Percentiles rank a stretch among this genome's conserved stretches.
Evolutionary conservation across 1,140 invertebrate species (phyloP).

Genomic region (Dinoponera quadriceps): DNA sequence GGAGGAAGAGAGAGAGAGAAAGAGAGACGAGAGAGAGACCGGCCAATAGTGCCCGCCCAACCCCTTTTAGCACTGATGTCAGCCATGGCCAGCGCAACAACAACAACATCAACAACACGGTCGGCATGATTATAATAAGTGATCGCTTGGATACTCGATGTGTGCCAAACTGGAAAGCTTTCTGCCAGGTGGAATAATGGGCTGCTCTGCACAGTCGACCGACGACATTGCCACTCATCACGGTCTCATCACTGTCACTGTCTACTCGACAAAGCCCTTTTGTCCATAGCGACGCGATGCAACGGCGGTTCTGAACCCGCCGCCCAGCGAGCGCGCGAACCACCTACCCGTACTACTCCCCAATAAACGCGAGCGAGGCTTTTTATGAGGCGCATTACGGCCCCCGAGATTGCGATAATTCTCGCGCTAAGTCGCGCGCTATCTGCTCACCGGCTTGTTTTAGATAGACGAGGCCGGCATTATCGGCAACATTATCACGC

Average conservation of each 20-base stretch:
- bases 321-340: constrained; percentile 29
- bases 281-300: constrained; percentile 70
- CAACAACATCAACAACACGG: constrained; percentile 70
- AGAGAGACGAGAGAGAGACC: constrained; percentile 8
- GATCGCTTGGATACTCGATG: constrained; percentile 77
- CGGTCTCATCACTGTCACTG: constrained; percentile 76
- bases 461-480: constrained; percentile 24
- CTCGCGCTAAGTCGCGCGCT: constrained; percentile 44
- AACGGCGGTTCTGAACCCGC: constrained; percentile 71
- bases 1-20: constrained; percentile 17
- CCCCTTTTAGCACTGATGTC: constrained; percentile 71
- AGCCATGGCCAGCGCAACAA: constrained; percentile 67
- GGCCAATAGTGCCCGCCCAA: constrained; percentile 66
- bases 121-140: constrained; percentile 76
- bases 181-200: constrained; percentile 77
- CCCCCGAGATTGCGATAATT: constrained; percentile 68
- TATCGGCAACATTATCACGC: background rate
- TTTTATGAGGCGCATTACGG: constrained; percentile 54
- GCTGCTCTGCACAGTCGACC: constrained; percentile 75
- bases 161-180: constrained; percentile 77
- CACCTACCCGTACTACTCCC: constrained; percentile 66
- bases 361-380: constrained; percentile 68
- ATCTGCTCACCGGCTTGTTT: constrained; percentile 29
- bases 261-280: constrained; percentile 76
- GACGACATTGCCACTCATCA: constrained; percentile 77